A percentile compares a stretch with the other conserved stretches of the same genome.
Conservation (phyloP, 1,140 invertebrate species). For the Uloborus diversus region DNA sequence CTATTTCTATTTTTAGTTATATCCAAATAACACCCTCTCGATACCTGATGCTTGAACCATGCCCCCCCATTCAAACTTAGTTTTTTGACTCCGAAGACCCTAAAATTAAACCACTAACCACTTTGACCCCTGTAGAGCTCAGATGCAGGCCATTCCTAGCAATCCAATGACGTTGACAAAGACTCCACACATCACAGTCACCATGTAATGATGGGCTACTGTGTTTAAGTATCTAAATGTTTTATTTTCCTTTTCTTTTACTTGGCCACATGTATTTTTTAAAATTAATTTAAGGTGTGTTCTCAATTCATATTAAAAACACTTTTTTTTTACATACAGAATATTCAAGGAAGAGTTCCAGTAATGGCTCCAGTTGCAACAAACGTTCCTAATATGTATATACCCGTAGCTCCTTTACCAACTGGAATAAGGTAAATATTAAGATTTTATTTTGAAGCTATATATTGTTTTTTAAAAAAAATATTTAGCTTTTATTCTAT, state of each 20-base stretch:
- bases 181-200: not conserved
- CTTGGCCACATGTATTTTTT: not conserved
- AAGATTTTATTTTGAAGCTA: not conserved
- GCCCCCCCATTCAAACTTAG: too few relatives aligned
- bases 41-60: too few relatives aligned
- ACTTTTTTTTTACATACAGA: slow-evolving; percentile 7
- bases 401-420: not conserved
- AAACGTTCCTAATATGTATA: slow-evolving; percentile 8
- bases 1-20: too few relatives aligned
- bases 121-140: too few relatives aligned
- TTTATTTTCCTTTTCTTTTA: not conserved
- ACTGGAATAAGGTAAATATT: not conserved
- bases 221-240: not conserved
- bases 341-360: slow-evolving; percentile 13
- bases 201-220: not conserved
- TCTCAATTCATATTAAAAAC: not conserved
- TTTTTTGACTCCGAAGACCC: too few relatives aligned
- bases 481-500: not conserved
- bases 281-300: not conserved
- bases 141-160: too few relatives aligned
- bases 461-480: not conserved
- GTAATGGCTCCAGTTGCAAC: slow-evolving; percentile 1
- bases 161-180: not conserved
- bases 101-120: too few relatives aligned
- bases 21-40: too few relatives aligned